A percentile compares a stretch with the other conserved stretches of the same genome.
phyloP scores from a whole-genome alignment of 2,888 invertebrate species.

The Polietes domitor region DNA sequence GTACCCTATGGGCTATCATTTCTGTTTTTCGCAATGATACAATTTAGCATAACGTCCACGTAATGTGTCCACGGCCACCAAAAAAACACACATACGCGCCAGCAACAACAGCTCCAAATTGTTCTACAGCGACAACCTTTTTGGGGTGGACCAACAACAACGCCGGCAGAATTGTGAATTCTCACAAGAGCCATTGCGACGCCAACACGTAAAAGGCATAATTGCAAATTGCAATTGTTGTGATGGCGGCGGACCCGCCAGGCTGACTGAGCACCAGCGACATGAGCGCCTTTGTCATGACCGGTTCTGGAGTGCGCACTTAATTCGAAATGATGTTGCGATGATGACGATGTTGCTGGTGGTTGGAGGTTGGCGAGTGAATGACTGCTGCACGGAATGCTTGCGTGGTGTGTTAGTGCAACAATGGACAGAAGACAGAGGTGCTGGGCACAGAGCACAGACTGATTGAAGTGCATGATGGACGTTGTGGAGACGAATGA shows the following conservation, averaged over 20 bases:
- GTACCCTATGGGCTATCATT: slow-evolving; percentile 64
- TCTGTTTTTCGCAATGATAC: slow-evolving; percentile 49
- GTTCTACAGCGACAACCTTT: not conserved
- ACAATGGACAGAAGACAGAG: slow-evolving; percentile 26
- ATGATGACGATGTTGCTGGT: slow-evolving; percentile 36
- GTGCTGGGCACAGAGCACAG: slow-evolving; percentile 23
- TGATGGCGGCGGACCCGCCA: not conserved
- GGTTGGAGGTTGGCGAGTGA: slow-evolving; percentile 34
- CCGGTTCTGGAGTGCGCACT: slow-evolving; percentile 55
- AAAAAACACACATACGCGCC: not conserved
- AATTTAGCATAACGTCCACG: slow-evolving; percentile 64
- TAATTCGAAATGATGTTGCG: slow-evolving; percentile 60
- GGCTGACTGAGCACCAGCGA: not conserved
- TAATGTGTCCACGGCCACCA: slow-evolving; percentile 44
- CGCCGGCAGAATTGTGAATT: slow-evolving; percentile 37
- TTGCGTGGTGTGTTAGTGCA: not conserved
- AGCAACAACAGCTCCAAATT: not conserved
- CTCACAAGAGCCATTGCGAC: slow-evolving; percentile 64
- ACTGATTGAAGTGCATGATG: slow-evolving; percentile 49
- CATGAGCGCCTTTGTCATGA: slow-evolving; percentile 39
- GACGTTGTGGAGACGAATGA: slow-evolving; percentile 25
- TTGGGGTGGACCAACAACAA: not conserved
- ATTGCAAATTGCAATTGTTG: slow-evolving; percentile 61
- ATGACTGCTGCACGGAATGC: slow-evolving; percentile 17
- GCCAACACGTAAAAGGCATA: slow-evolving; percentile 66